Evolutionary conservation across 2,888 invertebrate genomes (phyloP).

Genomic region (Cephus rjabovi): DNA sequence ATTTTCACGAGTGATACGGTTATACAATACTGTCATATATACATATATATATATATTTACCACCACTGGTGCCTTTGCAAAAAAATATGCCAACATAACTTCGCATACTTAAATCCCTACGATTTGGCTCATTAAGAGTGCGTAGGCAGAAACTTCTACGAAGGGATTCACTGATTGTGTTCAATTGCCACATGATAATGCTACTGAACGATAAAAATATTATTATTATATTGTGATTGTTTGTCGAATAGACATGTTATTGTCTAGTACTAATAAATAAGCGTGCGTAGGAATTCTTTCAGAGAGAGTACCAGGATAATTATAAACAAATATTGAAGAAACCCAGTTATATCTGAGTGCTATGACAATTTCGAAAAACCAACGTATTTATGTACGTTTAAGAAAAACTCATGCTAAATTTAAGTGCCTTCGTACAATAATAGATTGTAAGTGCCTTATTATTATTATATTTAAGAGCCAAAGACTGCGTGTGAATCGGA

Average conservation of each 20-base stretch:
- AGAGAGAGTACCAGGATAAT: neutral
- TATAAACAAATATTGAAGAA: neutral
- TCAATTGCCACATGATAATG: neutral
- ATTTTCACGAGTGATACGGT: neutral
- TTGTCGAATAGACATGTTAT: neutral
- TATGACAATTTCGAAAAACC: neutral
- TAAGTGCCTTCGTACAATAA: conserved; percentile 20
- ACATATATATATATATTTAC: neutral
- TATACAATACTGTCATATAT: neutral
- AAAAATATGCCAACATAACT: neutral
- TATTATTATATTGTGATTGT: neutral
- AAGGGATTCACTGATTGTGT: neutral
- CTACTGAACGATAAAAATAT: neutral
- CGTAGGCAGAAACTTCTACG: neutral
- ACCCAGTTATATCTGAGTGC: neutral
- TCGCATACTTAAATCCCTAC: neutral
- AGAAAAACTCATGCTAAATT: neutral
- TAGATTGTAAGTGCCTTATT: neutral
- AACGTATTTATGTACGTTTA: neutral
- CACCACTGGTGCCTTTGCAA: neutral
- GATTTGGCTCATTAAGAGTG: neutral
- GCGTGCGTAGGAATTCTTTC: too few relatives aligned
- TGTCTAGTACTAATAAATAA: neutral
- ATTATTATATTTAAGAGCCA: conserved; percentile 11
- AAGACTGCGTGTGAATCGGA: conserved; percentile 11